Evolutionary conservation across 2,888 invertebrate species (phyloP).

Genomic region (Melinaea marsaeus): DNA sequence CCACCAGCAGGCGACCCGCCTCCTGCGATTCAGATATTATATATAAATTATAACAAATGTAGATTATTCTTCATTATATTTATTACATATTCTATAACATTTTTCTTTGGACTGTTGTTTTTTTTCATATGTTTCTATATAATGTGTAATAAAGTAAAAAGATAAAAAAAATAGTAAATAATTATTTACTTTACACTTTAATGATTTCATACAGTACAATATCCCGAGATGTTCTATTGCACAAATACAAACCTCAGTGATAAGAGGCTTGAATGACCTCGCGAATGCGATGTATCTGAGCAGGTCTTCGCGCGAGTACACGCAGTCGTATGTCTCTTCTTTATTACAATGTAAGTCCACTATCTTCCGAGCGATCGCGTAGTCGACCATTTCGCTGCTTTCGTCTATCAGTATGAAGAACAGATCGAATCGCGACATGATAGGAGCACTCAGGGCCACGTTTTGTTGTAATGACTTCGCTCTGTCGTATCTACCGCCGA

Average conservation of each 20-base stretch:
- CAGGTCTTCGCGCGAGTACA: conserved; percentile 93
- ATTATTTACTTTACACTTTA: no score
- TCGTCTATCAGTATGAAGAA: conserved; percentile 99
- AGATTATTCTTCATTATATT: not conserved
- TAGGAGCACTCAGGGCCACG: conserved; percentile 94
- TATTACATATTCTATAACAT: not conserved
- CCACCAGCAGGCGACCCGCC: conserved; percentile 89
- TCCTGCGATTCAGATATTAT: conserved; percentile 68
- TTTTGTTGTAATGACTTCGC: conserved; percentile 96
- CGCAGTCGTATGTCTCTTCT: conserved; percentile 86
- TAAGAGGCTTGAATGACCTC: conserved; percentile 93
- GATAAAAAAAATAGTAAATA: no score
- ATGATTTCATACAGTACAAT: no score
- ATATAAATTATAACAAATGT: not conserved
- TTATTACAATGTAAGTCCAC: conserved; percentile 95
- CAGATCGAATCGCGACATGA: conserved; percentile 99
- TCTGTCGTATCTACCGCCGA: conserved; percentile 97
- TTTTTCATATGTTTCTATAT: no score
- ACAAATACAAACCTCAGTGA: conserved; percentile 80
- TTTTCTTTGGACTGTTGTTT: no score
- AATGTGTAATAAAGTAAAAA: no score
- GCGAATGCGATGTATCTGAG: conserved; percentile 98
- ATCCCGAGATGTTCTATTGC: conserved; percentile 1
- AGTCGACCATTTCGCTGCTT: conserved; percentile 91
- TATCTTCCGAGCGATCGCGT: conserved; percentile 97